Evolutionary conservation across 2,797 vertebrate genomes (phyloP).

Genomic region (Chelmon rostratus): DNA sequence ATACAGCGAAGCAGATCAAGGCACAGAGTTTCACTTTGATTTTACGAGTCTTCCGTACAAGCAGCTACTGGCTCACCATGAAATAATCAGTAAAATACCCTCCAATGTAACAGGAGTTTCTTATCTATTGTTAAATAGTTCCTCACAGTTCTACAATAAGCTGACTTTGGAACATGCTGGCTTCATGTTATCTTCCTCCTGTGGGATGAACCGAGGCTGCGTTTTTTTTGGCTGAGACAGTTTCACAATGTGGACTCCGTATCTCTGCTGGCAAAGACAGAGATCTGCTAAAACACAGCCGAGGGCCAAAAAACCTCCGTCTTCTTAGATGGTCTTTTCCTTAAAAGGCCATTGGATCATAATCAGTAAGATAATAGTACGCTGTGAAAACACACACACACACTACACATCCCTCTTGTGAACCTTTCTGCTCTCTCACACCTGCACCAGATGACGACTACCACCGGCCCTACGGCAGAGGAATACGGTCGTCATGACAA

Average conservation of each 20-base stretch:
- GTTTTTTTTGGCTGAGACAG: conserved; percentile 1
- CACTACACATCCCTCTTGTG: not conserved
- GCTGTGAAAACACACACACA: not conserved
- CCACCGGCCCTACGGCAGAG: conserved; percentile 5
- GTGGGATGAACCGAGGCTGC: not conserved
- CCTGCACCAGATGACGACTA: conserved; percentile 22
- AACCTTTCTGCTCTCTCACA: conserved; percentile 6
- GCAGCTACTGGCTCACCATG: not conserved
- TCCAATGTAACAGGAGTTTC: not conserved
- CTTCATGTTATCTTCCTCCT: not conserved
- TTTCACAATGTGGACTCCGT: not conserved
- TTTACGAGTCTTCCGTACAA: not conserved
- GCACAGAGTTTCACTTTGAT: not conserved
- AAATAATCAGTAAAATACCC: not conserved
- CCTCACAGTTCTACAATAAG: not conserved
- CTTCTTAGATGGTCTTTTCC: conserved; percentile 1
- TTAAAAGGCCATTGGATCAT: conserved; percentile 26
- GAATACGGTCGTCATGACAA: conserved; percentile 57
- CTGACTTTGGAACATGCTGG: not conserved
- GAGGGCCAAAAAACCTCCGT: not conserved
- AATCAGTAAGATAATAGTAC: conserved; percentile 3
- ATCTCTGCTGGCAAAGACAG: conserved; percentile 1
- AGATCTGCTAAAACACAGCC: conserved; percentile 8
- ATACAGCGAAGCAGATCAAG: not conserved
- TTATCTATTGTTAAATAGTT: not conserved